phyloP scores from a whole-genome alignment of 2,113 vertebrate species.

The Stercorarius parasiticus region DNA sequence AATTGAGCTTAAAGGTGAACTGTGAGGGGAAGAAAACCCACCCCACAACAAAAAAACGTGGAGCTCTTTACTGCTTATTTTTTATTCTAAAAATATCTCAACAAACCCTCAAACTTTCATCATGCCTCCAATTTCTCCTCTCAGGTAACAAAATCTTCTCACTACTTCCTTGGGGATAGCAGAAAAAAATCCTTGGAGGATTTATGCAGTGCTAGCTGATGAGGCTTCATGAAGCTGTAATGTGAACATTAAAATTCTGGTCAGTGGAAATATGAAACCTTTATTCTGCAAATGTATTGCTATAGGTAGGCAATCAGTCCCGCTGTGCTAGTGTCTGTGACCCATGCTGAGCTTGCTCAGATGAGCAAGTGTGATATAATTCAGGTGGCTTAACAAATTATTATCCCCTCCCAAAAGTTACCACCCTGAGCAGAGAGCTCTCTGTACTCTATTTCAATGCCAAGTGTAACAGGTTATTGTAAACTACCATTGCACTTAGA shows the following conservation, averaged over 20 bases:
- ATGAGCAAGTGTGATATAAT: neutral
- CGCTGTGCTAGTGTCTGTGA: neutral
- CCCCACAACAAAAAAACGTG: neutral
- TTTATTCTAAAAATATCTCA: neutral
- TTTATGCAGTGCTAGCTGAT: neutral
- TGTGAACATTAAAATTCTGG: slow-evolving; percentile 7
- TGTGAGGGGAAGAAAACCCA: rapidly evolving
- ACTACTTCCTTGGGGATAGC: neutral
- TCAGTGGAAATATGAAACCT: neutral
- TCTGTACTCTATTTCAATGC: neutral
- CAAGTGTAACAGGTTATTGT: neutral
- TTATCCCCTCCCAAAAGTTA: neutral
- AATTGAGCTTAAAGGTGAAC: slow-evolving; percentile 31
- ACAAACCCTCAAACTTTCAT: neutral
- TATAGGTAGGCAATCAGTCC: neutral
- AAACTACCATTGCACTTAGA: neutral
- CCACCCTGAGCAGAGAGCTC: neutral
- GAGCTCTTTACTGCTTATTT: neutral
- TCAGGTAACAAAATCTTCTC: neutral
- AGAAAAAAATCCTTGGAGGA: neutral
- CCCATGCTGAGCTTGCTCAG: neutral
- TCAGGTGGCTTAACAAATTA: neutral
- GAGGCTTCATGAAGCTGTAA: neutral
- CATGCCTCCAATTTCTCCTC: neutral
- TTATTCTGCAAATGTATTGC: slow-evolving; percentile 3